A percentile compares a stretch with the other conserved stretches of the same genome.
These are phyloP conservation scores for Gymnogyps californianus DNA, from an alignment of 2,113 vertebrate genomes.

Conservation along the genomic window DNA sequence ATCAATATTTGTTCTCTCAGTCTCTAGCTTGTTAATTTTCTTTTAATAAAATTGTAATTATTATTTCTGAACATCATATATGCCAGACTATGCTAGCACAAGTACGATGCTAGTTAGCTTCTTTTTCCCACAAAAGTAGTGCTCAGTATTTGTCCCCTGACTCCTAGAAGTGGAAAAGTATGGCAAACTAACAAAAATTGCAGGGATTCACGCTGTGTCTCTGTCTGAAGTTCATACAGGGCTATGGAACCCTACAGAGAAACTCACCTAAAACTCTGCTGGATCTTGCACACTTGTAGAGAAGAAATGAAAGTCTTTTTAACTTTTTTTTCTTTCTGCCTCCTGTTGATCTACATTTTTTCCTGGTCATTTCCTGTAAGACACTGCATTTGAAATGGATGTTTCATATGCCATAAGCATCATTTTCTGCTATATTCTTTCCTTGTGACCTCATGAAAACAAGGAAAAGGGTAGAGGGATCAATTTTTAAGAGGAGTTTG, in stretches of 20 bases:
- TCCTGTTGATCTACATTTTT: not conserved
- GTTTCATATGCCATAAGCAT: not conserved
- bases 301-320: not conserved
- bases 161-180: not conserved
- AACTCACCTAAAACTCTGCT: not conserved
- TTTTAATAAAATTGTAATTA: not conserved
- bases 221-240: not conserved
- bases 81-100: not conserved
- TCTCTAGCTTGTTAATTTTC: not conserved
- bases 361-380: not conserved
- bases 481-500: not conserved
- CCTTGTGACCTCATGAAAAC: not conserved
- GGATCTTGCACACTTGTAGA: not conserved
- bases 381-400: not conserved
- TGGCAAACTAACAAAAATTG: not conserved
- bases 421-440: not conserved
- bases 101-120: not conserved
- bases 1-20: not conserved
- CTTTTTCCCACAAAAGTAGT: not conserved
- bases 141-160: not conserved
- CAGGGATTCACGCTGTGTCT: not conserved
- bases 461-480: not conserved
- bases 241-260: not conserved
- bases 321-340: not conserved
- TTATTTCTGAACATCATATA: not conserved